A percentile compares a stretch with the other conserved stretches of the same genome.
Conservation (phyloP, 64 coral and sea anemone species). For the Anthopleura sola region DNA sequence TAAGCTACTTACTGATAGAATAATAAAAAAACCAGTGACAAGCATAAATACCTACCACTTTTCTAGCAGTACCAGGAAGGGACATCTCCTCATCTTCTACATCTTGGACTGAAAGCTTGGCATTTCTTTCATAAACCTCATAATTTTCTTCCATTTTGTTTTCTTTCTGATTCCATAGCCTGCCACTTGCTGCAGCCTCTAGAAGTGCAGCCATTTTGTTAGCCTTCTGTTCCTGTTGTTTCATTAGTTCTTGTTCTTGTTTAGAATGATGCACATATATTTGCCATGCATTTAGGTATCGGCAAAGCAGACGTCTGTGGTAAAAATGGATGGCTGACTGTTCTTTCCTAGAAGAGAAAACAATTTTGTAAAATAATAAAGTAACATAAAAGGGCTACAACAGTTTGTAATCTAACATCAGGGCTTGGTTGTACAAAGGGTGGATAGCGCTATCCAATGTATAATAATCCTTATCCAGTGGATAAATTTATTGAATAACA, state of each 20-base stretch:
- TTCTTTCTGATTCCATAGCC: conserved; percentile 62
- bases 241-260: conserved; percentile 46
- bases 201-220: conserved; percentile 82
- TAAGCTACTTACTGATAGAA: too few relatives aligned
- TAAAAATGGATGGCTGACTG: conserved; percentile 52
- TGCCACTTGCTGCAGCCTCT: conserved; percentile 70
- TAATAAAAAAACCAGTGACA: too few relatives aligned
- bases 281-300: conserved; percentile 54
- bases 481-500: too few relatives aligned
- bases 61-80: conserved; percentile 61
- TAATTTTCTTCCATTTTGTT: not conserved
- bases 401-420: too few relatives aligned
- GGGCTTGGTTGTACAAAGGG: too few relatives aligned
- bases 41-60: conserved; percentile 58
- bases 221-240: conserved; percentile 65
- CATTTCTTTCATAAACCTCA: not conserved
- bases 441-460: too few relatives aligned
- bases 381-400: not conserved
- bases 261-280: conserved; percentile 37
- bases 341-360: conserved; percentile 58
- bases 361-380: not conserved
- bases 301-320: conserved; percentile 34
- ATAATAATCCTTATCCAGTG: too few relatives aligned
- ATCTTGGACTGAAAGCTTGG: not conserved
- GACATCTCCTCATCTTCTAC: conserved; percentile 14